phyloP scores from a whole-genome alignment of 2,888 invertebrate genomes.

The Timema cristinae region DNA sequence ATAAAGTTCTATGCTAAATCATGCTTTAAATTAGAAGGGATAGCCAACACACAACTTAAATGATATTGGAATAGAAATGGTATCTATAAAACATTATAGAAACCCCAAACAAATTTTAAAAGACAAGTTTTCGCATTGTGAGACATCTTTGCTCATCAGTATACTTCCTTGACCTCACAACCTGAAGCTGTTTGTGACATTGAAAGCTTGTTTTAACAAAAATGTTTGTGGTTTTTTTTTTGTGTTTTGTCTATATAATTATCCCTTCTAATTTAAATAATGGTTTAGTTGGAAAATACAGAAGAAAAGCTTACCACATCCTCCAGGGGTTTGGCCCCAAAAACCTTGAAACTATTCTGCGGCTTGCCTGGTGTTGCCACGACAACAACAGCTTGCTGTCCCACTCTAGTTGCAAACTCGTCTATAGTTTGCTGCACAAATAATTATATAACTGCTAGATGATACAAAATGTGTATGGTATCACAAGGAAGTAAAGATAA shows the following conservation, averaged over 20 bases:
- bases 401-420: conserved; percentile 94
- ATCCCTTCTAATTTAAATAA: neutral
- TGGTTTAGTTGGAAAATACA: neutral
- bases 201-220: neutral
- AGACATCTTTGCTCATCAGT: too few species aligned
- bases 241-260: neutral
- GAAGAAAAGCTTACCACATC: conserved; percentile 57
- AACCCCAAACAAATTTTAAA: too few species aligned
- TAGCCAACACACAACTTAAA: too few species aligned
- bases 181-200: neutral
- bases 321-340: conserved; percentile 94
- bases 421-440: conserved; percentile 80
- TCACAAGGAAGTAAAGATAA: too few species aligned
- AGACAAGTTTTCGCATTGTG: too few species aligned
- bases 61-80: too few species aligned
- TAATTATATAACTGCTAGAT: neutral
- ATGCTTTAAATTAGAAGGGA: too few species aligned
- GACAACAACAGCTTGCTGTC: conserved; percentile 93
- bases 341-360: conserved; percentile 93
- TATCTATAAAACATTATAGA: too few species aligned
- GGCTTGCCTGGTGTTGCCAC: conserved; percentile 96
- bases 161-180: too few species aligned
- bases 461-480: too few species aligned
- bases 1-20: too few species aligned
- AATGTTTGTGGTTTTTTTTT: too few species aligned